Conservation (phyloP, 2,888 invertebrate genomes). For the Drosophila putrida region DNA sequence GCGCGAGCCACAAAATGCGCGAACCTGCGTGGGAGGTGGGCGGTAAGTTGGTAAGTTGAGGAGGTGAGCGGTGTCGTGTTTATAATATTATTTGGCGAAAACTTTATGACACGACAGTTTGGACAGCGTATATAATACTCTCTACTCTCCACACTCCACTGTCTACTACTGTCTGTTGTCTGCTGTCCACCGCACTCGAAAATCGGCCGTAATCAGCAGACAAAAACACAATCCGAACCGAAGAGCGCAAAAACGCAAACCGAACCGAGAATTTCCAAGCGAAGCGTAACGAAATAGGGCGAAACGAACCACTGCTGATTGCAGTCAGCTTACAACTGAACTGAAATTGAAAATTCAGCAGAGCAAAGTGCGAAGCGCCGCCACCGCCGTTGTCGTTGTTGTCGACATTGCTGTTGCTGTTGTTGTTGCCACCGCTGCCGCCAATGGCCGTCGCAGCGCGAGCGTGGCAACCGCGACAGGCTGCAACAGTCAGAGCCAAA, state of each 20-base stretch:
- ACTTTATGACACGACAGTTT: slow-evolving; percentile 43
- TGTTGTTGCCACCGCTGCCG: slow-evolving; percentile 55
- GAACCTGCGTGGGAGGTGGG: slow-evolving; percentile 36
- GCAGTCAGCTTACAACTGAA: slow-evolving; percentile 85
- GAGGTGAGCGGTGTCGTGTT: slow-evolving; percentile 26
- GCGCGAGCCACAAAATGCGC: slow-evolving; percentile 54
- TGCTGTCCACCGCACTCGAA: slow-evolving; percentile 27
- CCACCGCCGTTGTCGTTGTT: slow-evolving; percentile 55
- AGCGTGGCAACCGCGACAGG: slow-evolving; percentile 66
- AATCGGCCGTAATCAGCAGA: slow-evolving; percentile 37
- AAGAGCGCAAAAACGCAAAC: slow-evolving; percentile 14
- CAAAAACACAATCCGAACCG: slow-evolving; percentile 31
- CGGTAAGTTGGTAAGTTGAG: no score
- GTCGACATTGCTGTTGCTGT: slow-evolving; percentile 34
- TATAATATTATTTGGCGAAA: slow-evolving; percentile 52
- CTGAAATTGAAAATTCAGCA: slow-evolving; percentile 84
- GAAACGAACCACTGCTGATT: slow-evolving; percentile 84
- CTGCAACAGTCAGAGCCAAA: slow-evolving; percentile 56
- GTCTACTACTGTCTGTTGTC: slow-evolving; percentile 6
- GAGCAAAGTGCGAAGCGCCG: slow-evolving; percentile 83
- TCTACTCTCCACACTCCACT: background rate
- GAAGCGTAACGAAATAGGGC: slow-evolving; percentile 43
- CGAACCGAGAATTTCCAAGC: slow-evolving; percentile 28
- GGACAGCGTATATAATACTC: slow-evolving; percentile 6
- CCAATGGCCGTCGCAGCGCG: slow-evolving; percentile 49